A percentile compares a stretch with the other conserved stretches of the same genome.
Evolutionary conservation across 2,797 vertebrate genomes (phyloP).

Genomic region (Tauraco hartlaubi): DNA sequence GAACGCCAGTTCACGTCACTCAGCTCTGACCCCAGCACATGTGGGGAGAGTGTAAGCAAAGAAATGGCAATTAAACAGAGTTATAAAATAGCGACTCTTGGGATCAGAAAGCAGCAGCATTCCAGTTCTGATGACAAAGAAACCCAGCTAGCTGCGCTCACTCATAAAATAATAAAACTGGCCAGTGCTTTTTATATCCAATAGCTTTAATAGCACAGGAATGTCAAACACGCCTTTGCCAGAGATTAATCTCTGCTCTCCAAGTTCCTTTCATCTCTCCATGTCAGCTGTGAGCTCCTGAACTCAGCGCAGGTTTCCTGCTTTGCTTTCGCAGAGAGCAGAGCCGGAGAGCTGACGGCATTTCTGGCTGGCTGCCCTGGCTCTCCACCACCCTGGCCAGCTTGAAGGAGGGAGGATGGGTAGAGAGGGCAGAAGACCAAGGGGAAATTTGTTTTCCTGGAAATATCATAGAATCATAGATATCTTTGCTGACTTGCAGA

Average conservation of each 20-base stretch:
- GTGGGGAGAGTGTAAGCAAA: not conserved
- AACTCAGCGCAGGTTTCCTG: not conserved
- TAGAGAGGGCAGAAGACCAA: not conserved
- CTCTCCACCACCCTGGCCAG: fast-evolving
- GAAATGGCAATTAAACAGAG: not conserved
- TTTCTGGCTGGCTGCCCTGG: not conserved
- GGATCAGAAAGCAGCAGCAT: not conserved
- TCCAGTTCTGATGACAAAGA: not conserved
- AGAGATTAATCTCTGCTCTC: not conserved
- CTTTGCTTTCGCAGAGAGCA: not conserved
- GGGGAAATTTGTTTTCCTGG: not conserved
- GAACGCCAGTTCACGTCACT: not conserved
- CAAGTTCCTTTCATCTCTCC: not conserved
- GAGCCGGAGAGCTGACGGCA: not conserved
- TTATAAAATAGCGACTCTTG: not conserved
- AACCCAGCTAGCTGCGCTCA: not conserved
- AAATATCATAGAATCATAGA: not conserved
- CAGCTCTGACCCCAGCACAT: not conserved
- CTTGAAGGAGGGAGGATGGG: not conserved
- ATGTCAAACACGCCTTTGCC: not conserved
- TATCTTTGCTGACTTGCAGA: not conserved
- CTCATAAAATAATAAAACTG: not conserved
- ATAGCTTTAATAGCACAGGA: not conserved
- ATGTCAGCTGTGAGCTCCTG: not conserved
- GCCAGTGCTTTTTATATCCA: not conserved